phyloP scores from a whole-genome alignment of 1,140 invertebrate species.

The Nomia melanderi region DNA sequence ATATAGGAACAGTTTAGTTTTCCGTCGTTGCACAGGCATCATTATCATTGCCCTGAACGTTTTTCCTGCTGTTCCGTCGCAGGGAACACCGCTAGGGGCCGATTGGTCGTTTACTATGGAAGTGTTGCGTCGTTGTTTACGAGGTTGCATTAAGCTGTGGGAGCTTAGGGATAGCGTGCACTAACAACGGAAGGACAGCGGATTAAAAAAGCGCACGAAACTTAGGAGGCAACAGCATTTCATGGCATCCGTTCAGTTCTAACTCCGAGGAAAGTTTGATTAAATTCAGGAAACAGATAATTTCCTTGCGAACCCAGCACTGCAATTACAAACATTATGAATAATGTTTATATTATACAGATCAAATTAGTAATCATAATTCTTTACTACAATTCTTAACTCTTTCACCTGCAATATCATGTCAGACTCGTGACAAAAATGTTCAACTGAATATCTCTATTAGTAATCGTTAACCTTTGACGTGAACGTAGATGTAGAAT shows the following conservation, averaged over 20 bases:
- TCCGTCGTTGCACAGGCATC: constrained; percentile 47
- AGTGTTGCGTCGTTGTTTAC: constrained; percentile 47
- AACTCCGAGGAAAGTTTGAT: too few species aligned
- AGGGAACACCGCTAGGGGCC: constrained; percentile 43
- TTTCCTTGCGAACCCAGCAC: too few species aligned
- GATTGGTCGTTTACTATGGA: constrained; percentile 51
- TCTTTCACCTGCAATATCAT: too few species aligned
- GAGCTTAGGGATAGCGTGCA: constrained; percentile 8
- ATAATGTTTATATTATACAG: too few species aligned
- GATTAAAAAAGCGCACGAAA: background rate
- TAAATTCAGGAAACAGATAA: too few species aligned
- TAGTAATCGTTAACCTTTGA: too few species aligned
- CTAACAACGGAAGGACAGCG: background rate
- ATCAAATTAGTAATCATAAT: too few species aligned
- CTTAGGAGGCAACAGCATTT: background rate
- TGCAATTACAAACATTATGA: too few species aligned
- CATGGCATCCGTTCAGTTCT: background rate
- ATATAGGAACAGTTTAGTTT: constrained; percentile 34
- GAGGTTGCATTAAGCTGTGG: constrained; percentile 22
- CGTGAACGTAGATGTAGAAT: too few species aligned
- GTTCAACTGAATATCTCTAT: too few species aligned
- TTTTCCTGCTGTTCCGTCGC: constrained; percentile 21
- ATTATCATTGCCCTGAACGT: constrained; percentile 46
- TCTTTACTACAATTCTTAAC: too few species aligned
- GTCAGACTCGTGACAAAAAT: too few species aligned